A percentile compares a stretch with the other conserved stretches of the same genome.
These are phyloP conservation scores for Melopsittacus undulatus DNA, from an alignment of 2,797 vertebrate genomes.

Conservation along the genomic window DNA sequence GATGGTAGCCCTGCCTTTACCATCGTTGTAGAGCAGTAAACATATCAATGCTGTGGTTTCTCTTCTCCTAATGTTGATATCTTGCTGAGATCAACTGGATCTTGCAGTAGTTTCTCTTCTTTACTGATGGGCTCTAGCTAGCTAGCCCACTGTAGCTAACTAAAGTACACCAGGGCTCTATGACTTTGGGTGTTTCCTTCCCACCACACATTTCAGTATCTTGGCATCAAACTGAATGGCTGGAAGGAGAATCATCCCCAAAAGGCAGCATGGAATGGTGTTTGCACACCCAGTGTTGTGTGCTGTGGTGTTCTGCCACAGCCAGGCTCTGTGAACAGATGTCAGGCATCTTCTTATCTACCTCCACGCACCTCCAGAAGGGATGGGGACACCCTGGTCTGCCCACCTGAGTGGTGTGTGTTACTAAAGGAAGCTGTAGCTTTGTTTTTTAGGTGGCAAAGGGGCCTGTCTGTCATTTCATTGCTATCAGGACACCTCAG, in stretches of 20 bases:
- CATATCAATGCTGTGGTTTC: background rate
- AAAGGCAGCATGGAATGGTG: background rate
- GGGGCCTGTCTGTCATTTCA: background rate
- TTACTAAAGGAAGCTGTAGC: background rate
- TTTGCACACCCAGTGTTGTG: fast-evolving
- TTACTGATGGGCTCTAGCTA: background rate
- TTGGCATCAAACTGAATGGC: background rate
- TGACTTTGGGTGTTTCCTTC: background rate
- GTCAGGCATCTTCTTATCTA: background rate
- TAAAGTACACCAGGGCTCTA: fast-evolving
- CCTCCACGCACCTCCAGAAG: background rate
- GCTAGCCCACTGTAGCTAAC: background rate
- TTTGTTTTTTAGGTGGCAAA: background rate
- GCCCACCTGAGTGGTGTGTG: background rate
- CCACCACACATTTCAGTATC: background rate
- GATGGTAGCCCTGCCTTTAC: background rate
- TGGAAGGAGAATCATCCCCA: background rate
- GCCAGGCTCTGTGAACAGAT: background rate
- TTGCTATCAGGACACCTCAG: fast-evolving
- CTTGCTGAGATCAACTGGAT: background rate
- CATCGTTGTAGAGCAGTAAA: background rate
- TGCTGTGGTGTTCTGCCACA: background rate
- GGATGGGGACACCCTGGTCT: background rate
- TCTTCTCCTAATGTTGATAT: background rate
- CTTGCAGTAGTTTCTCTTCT: background rate